These are phyloP conservation scores for Tachuris rubrigastra DNA, from an alignment of 2,113 vertebrate species.

Conservation along the genomic window DNA sequence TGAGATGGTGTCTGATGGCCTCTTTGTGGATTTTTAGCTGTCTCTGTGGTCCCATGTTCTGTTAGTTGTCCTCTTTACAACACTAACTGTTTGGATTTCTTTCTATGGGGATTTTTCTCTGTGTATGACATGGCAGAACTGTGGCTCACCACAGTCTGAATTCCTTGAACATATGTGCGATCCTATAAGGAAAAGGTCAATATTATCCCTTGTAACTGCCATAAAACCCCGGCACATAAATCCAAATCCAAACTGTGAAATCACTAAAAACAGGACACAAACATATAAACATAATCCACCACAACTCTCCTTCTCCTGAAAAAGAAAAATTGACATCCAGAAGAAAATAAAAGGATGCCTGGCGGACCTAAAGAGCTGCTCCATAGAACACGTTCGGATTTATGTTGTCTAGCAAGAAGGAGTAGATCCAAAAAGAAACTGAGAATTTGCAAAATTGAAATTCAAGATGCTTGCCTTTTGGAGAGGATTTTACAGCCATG, in stretches of 20 bases:
- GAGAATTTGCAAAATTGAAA: not conserved
- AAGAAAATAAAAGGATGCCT: not conserved
- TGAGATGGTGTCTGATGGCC: not conserved
- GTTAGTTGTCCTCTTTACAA: not conserved
- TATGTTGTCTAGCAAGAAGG: not conserved
- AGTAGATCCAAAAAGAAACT: not conserved
- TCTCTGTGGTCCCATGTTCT: not conserved
- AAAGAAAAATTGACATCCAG: not conserved
- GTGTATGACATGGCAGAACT: not conserved
- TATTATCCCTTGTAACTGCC: not conserved
- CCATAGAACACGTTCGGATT: not conserved
- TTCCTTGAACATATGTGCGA: not conserved
- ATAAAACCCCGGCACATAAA: not conserved
- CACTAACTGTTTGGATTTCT: not conserved
- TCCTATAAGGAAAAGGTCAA: not conserved
- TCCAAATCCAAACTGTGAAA: not conserved
- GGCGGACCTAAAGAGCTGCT: not conserved
- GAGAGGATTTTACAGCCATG: not conserved
- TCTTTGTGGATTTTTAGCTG: not conserved
- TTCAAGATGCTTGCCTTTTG: not conserved
- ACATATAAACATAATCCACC: not conserved
- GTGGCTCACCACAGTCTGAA: not conserved
- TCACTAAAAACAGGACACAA: not conserved
- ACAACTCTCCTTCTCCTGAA: not conserved
- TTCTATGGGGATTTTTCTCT: not conserved